Base-by-base conservation (phyloP, 2,888 invertebrate species). In the Dione juno region DNA sequence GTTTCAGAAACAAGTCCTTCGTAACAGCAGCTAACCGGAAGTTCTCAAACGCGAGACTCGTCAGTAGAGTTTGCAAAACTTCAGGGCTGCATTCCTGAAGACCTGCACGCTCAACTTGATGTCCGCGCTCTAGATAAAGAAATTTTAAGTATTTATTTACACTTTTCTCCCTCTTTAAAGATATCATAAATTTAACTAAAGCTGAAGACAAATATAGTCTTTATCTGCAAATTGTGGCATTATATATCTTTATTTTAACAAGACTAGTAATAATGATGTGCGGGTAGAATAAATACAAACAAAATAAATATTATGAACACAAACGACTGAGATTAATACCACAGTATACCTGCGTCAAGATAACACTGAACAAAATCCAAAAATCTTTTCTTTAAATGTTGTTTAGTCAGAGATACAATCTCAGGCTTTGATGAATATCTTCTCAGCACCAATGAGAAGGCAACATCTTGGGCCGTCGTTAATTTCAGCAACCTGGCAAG, bases 1-100 rank as follows among this genome's bases (percentile, higher is more conserved):
- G 96, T 83, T 95, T 95, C 70, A 98, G 89, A 91, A 98, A 98
- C 78, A 96, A 95, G 82, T 96, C 96, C 84, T 96, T 96, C 50
- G 96, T 95, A 77, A 97, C 96, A 76, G 94, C 89, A 52, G 95
- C 95, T 77, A 98, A 94, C 74, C 96, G 96, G 89, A 94, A 93
- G 79, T 92, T 92, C 76, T 94, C 95, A 83, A 95, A 94, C 72
- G 94, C 93, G 74, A 95, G 90, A 78, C 94, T 92, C 11, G 94
- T 94, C 67, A 98, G 93, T 77, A 98, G 95, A 76, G 97, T 94
- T 92, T 98, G 97, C 80, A 98, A 93, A 75, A 98, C 95, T 94
- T 98, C 98, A 80, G 98, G 96, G 74, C 97, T 96, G 80, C 97
- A 96, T 93, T 98, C 98, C 94, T 97, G 97, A 81, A 98, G 95